Evolutionary conservation across 92 coral and sea anemone species (phyloP), one percentile per base, ranked within the genome.

Genomic region (Palythoa heliodiscus): DNA sequence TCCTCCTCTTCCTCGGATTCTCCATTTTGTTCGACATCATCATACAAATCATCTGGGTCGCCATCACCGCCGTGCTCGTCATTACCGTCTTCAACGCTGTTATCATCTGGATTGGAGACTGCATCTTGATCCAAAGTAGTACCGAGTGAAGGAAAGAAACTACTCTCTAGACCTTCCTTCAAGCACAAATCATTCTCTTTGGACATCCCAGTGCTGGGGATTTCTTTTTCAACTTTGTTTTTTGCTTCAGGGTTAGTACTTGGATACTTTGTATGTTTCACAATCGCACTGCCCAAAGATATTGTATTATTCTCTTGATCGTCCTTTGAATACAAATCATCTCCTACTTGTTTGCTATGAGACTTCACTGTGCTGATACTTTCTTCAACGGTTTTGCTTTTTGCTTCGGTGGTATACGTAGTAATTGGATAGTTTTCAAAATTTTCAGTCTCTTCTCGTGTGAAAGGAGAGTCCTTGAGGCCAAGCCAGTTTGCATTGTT

Each of bases 401-500:
- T 63, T n/a, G 2, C 1, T 58, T 58, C 23, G 9, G 35, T 29
- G 20, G n/a, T n/a, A n/a, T n/a, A 43, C 40, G 15, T 72, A 5
- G 20, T 12, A 25, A 43, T 24, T 3, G 19, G 53, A 14, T 55
- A 13, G 5, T 4, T 54, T 38, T 16, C 25, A 4, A 7, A 1
- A 43, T 55, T 35, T 16, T 48, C 57, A 19, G 5, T 61, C 38
- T 48, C 84, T 0, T n/a, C 29, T 20, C 20, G 5, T 13, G 60
- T 35, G 1, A 29, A 9, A 2, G 84, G 23, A 66, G 3, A 14
- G 40, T 47, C 24, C 66, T 66, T 47, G 19, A 80, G 47, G 2
- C 52, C 74, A 24, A 80, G 47, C 84, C 84, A 80, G 15, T 52
- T 52, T 13, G 84, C 57, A 38, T 66, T 66, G 11, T 40, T 80